phyloP scores from a whole-genome alignment of 2,113 vertebrate genomes.

The Myotis brandtii region DNA sequence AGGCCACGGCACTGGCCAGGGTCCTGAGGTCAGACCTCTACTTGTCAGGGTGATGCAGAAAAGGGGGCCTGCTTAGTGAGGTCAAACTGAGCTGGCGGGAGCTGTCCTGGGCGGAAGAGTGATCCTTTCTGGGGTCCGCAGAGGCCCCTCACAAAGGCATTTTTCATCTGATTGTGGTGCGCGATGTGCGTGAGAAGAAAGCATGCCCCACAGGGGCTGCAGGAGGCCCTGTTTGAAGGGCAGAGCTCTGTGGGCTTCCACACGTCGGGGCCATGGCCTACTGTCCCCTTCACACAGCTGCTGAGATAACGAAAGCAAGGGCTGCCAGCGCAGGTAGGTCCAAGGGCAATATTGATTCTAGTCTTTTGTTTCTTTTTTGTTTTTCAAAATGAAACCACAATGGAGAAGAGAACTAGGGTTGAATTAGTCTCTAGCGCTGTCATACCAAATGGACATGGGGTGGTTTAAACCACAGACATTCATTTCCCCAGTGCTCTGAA shows the following conservation, averaged over 20 bases:
- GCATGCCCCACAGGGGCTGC: neutral
- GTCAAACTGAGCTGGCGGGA: neutral
- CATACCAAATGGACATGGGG: neutral
- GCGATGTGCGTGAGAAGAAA: neutral
- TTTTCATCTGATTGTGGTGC: neutral
- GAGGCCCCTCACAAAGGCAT: neutral
- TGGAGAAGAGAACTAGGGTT: neutral
- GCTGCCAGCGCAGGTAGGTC: neutral
- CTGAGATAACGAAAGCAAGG: neutral
- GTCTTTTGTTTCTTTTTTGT: neutral
- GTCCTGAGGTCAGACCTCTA: neutral
- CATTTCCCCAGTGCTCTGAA: neutral
- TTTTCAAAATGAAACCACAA: neutral
- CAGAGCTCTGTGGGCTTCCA: neutral
- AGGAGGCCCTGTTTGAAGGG: neutral
- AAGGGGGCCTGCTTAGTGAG: neutral
- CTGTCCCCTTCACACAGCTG: neutral
- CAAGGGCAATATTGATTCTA: neutral
- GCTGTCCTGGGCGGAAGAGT: neutral
- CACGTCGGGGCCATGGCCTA: rapidly evolving
- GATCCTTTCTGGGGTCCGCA: neutral
- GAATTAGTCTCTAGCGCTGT: neutral
- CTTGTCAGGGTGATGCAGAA: neutral
- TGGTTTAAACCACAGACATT: neutral
- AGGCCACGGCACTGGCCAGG: neutral